Evolutionary conservation across 2,113 vertebrate genomes (phyloP), one percentile per base, ranked within the genome.

Genomic region (Antidorcas marsupialis): DNA sequence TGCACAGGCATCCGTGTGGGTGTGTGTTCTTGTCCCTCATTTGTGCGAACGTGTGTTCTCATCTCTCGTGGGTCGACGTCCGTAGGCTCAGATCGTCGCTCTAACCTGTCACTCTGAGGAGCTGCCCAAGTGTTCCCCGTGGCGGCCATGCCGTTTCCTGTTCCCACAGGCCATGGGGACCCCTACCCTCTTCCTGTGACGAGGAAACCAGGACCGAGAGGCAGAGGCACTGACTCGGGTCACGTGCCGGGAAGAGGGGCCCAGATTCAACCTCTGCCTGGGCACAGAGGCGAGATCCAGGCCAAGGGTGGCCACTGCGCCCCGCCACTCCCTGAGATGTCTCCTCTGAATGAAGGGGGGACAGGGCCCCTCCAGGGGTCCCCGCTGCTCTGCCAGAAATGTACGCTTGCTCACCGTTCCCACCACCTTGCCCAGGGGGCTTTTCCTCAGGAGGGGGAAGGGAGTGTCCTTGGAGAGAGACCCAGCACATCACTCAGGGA

Each of bases 371-470:
- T n/a, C 47, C 28, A 57, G 45, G 30, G 43, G 15, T 87, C 90
- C 60, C 57, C 7, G 1, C 14, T 12, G 33, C 60, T 8, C 13
- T 4, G 60, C 15, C 33, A 7, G 8, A 52, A 50, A 59, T 8
- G 2, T 25, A 1, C 0, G 7, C 14, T 19, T 81, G 25, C 52
- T 52, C 3, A 1, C 23, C 2, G 0, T 6, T n/a, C n/a, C n/a
- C 6, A 19, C 60, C 52, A 33, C 14, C 57, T 50, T 64, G 57
- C 55, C 50, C 59, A 7, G 30, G 52, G 7, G 47, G n/a, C 28
- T 28, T 36, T 53, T 67, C 1, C 78, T 60, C n/a, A 11, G 33
- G 67, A 36, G 0, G 0, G 21, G 36, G 36, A 7, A 15, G 14
- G 45, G 9, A 10, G 59, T 64, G 33, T 47, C 17, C 36, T 47